phyloP scores from a whole-genome alignment of 2,797 vertebrate species.

The Anguilla anguilla region DNA sequence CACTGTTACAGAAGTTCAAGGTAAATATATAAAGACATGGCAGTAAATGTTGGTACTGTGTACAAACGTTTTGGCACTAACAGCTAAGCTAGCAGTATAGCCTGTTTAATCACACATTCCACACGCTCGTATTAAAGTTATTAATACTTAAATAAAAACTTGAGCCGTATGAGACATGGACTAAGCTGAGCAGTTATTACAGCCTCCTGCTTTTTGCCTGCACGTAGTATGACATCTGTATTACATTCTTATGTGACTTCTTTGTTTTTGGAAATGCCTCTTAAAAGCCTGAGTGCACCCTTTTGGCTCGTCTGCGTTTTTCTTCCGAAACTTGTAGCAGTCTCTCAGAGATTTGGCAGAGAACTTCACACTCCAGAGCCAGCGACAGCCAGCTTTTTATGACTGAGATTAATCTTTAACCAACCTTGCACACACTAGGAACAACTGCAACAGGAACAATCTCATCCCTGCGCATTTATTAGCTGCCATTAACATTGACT shows the following conservation, averaged over 20 bases:
- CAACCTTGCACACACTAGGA: constrained; percentile 34
- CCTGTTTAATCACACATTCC: neutral
- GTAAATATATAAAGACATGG: neutral
- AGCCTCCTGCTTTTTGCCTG: constrained; percentile 32
- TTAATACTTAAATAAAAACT: constrained; percentile 9
- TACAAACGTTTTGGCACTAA: neutral
- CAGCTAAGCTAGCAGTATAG: neutral
- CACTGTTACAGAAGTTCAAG: neutral
- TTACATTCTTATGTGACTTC: constrained; percentile 31
- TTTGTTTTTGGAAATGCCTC: constrained; percentile 19
- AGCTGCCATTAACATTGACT: constrained; percentile 38
- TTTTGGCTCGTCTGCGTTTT: constrained; percentile 11
- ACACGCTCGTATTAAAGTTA: neutral
- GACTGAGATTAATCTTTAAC: constrained; percentile 50
- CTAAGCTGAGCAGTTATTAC: constrained; percentile 21
- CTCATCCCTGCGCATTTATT: constrained; percentile 33
- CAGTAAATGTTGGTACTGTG: neutral
- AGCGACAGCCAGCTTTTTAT: constrained; percentile 25
- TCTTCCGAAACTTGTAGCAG: neutral
- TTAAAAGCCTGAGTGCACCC: constrained; percentile 26
- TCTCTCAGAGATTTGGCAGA: constrained; percentile 34
- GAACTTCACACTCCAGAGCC: constrained; percentile 36
- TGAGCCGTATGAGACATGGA: neutral
- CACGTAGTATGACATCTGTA: constrained; percentile 33
- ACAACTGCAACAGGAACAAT: constrained; percentile 33